Conservation (phyloP, 1,140 invertebrate species). For the Agraylea sexmaculata region DNA sequence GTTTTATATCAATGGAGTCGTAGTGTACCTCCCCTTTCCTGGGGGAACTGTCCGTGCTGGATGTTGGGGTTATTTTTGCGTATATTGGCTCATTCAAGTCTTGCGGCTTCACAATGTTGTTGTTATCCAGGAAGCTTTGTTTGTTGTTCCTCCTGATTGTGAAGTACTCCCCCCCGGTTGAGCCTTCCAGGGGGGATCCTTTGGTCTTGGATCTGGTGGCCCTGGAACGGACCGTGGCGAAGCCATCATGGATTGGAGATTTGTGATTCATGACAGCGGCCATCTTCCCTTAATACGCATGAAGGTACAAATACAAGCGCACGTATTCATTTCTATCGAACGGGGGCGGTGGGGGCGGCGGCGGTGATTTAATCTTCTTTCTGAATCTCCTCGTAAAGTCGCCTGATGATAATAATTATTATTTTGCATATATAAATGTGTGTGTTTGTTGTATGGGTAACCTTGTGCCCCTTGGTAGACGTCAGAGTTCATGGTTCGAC, state of each 20-base stretch:
- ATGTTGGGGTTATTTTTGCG: constrained; percentile 35
- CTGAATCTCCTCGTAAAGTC: too few species aligned
- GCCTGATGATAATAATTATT: too few species aligned
- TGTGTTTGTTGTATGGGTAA: too few species aligned
- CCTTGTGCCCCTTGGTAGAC: too few species aligned
- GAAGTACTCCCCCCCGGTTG: constrained; percentile 37
- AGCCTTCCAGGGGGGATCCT: constrained; percentile 24
- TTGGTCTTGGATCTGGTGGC: neutral
- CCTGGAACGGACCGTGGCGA: constrained; percentile 60
- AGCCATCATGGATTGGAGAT: constrained; percentile 64
- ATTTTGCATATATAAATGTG: too few species aligned
- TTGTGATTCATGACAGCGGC: constrained; percentile 37
- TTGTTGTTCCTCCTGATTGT: constrained; percentile 35
- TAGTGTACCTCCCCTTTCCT: constrained; percentile 35
- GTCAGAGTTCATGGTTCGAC: too few species aligned
- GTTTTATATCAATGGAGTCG: constrained; percentile 39
- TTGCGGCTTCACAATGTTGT: constrained; percentile 32
- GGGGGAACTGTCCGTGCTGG: constrained; percentile 30
- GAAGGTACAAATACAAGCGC: neutral
- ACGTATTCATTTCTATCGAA: neutral
- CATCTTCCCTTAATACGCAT: constrained; percentile 23
- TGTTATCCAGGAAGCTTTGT: constrained; percentile 35
- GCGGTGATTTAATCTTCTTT: too few species aligned
- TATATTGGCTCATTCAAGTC: constrained; percentile 38
- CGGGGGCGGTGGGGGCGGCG: neutral